Evolutionary conservation across 2,888 invertebrate species (phyloP).

Genomic region (Microctonus hyperodae): DNA sequence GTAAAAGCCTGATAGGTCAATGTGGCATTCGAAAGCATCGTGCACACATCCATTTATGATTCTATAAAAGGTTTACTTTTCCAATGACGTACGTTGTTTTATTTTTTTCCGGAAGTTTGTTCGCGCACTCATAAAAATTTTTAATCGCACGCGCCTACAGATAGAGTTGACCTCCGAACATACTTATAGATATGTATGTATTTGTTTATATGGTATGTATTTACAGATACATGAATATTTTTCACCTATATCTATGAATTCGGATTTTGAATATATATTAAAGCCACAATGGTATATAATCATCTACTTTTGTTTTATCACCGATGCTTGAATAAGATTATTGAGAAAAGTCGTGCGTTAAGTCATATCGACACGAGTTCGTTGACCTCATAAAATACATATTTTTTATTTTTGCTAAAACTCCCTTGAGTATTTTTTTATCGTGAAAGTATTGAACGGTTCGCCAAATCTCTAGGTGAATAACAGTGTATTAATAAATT

Average conservation of each 20-base stretch:
- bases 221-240: not conserved
- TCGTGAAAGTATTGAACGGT: not conserved
- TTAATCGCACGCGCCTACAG: slow-evolving; percentile 7
- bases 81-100: slow-evolving; percentile 1
- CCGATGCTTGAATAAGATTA: slow-evolving; percentile 12
- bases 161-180: slow-evolving; percentile 10
- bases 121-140: slow-evolving; percentile 17
- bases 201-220: not conserved
- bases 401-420: not conserved
- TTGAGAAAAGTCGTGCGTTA: slow-evolving; percentile 11
- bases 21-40: slow-evolving; percentile 21
- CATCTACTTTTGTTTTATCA: slow-evolving; percentile 7
- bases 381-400: not conserved
- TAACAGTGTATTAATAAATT: not conserved
- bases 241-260: not conserved
- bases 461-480: not conserved
- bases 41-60: slow-evolving; percentile 12
- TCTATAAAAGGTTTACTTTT: slow-evolving; percentile 8
- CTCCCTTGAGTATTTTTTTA: too few species aligned
- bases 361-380: slow-evolving; percentile 2
- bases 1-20: slow-evolving; percentile 21
- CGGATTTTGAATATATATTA: not conserved
- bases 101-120: slow-evolving; percentile 16
- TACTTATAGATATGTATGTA: not conserved
- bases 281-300: not conserved